Evolutionary conservation across 2,797 vertebrate species (phyloP).

Genomic region (Cichlasoma orientale): DNA sequence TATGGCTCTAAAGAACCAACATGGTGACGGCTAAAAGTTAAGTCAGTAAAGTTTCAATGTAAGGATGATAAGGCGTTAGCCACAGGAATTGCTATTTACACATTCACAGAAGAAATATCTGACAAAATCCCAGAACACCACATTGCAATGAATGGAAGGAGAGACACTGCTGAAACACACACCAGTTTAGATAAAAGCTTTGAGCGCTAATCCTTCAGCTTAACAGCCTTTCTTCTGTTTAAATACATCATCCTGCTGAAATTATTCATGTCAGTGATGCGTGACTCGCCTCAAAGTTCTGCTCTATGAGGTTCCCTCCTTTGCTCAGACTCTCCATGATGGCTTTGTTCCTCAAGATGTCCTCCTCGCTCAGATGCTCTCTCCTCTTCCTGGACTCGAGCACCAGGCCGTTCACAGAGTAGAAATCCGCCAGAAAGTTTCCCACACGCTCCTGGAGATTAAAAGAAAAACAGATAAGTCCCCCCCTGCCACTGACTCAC

Average conservation of each 20-base stretch:
- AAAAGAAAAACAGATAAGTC: conserved; percentile 7
- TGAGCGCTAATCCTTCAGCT: not conserved
- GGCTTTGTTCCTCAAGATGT: conserved; percentile 98
- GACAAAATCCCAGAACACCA: too few species aligned
- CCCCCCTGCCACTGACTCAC: conserved; percentile 7
- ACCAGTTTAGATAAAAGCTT: not conserved
- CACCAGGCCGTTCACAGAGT: conserved; percentile 94
- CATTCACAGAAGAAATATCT: not conserved
- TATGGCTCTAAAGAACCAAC: not conserved
- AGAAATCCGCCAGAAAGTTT: conserved; percentile 97
- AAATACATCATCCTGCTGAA: not conserved
- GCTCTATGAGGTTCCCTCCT: conserved; percentile 95
- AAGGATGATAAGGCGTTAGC: not conserved
- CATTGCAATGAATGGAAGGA: not conserved
- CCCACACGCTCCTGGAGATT: conserved; percentile 92
- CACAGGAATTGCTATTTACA: not conserved
- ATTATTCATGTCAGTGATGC: not conserved
- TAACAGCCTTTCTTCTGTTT: too few species aligned
- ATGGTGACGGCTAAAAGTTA: not conserved
- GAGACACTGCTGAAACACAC: not conserved
- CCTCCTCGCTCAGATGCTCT: conserved; percentile 97
- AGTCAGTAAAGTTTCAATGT: too few species aligned
- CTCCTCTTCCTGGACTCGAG: conserved; percentile 96
- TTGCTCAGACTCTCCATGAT: conserved; percentile 99
- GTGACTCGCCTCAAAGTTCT: conserved; percentile 92